Conservation (phyloP, 2,113 vertebrate genomes). For the Gavialis gangeticus region DNA sequence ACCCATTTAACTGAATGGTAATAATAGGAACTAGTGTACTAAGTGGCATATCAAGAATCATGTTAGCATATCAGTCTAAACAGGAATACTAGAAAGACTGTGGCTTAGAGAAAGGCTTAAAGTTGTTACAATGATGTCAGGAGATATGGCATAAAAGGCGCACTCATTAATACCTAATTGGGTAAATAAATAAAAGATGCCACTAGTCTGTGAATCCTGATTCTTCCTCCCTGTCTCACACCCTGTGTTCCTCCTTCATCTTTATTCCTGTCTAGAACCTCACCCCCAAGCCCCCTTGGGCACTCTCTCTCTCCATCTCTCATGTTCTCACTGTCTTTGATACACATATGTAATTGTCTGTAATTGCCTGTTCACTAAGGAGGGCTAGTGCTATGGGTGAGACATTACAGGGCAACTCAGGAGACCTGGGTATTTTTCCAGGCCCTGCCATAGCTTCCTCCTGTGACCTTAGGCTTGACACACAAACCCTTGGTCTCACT, state of each 20-base stretch:
- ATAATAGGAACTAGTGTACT: not conserved
- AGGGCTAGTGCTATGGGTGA: too few relatives aligned
- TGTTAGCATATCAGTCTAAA: conserved; percentile 52
- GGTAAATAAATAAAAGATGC: conserved; percentile 63
- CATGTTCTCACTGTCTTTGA: not conserved
- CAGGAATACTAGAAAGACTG: conserved; percentile 41
- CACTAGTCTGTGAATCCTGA: not conserved
- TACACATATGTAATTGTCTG: not conserved
- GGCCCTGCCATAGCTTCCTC: too few relatives aligned
- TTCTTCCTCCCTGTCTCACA: not conserved
- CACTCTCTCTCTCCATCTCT: not conserved
- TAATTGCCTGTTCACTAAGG: not conserved
- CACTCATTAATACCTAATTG: conserved; percentile 67
- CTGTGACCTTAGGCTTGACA: too few relatives aligned
- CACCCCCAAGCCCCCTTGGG: not conserved
- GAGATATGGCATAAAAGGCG: conserved; percentile 63
- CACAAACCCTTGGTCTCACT: not conserved
- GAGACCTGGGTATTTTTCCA: too few relatives aligned
- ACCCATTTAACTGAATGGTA: not conserved
- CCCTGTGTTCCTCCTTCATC: not conserved
- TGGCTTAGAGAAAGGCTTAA: conserved; percentile 66
- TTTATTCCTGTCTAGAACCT: not conserved
- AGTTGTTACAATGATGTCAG: conserved; percentile 65
- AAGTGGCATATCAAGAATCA: conserved; percentile 52
- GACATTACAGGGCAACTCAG: too few relatives aligned